Percentiles rank a stretch among this genome's conserved stretches.
phyloP scores from a whole-genome alignment of 2,888 invertebrate species.

The Acrobasis suavella region DNA sequence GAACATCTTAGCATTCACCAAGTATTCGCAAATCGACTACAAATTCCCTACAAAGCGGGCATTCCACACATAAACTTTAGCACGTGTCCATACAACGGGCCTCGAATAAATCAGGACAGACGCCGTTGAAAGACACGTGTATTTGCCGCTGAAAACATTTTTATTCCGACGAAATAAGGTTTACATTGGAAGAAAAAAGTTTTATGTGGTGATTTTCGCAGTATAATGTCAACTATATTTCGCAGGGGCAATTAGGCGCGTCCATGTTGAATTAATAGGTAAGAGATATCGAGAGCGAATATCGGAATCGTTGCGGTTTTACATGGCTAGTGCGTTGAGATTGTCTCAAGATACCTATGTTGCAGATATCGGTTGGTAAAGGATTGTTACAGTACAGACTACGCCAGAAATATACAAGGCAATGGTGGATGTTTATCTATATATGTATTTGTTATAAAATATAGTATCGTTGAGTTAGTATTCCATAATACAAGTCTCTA shows the following conservation, averaged over 20 bases:
- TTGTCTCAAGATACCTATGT: neutral
- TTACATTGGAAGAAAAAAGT: constrained; percentile 22
- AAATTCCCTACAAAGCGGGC: constrained; percentile 58
- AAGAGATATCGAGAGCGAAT: constrained; percentile 48
- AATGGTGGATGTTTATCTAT: too few species aligned
- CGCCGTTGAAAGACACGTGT: constrained; percentile 39
- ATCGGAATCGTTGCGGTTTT: constrained; percentile 37
- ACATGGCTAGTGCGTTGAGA: constrained; percentile 20
- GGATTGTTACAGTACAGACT: too few species aligned
- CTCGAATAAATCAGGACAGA: constrained; percentile 54
- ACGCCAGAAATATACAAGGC: too few species aligned
- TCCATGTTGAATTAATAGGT: constrained; percentile 56
- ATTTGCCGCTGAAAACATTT: constrained; percentile 20
- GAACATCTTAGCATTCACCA: constrained; percentile 26
- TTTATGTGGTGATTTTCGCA: constrained; percentile 20
- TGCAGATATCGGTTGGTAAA: neutral
- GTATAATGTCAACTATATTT: constrained; percentile 57
- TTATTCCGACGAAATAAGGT: constrained; percentile 26
- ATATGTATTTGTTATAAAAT: too few species aligned
- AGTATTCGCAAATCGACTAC: constrained; percentile 53
- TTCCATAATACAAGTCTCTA: too few species aligned
- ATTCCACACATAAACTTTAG: constrained; percentile 56
- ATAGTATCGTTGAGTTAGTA: too few species aligned
- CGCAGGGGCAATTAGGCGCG: constrained; percentile 57
- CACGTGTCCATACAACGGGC: constrained; percentile 43